Percentiles rank a stretch among this genome's conserved stretches.
These are phyloP conservation scores for Sanderia malayensis DNA, from an alignment of 30 jellyfish, hydroid and myxozoan genomes.

Conservation along the genomic window DNA sequence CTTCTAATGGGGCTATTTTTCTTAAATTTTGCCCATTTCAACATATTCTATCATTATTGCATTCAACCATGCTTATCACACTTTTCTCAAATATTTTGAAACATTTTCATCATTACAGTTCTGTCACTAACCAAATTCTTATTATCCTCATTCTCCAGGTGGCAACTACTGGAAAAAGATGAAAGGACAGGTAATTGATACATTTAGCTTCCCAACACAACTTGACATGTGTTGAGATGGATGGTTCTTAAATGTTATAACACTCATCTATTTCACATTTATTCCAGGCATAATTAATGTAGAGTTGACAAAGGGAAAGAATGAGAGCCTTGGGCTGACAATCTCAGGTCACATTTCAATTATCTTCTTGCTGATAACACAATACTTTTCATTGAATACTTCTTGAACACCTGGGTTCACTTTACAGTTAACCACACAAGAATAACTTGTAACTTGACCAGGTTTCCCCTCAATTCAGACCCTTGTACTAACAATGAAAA, in stretches of 20 bases:
- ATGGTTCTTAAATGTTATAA: background rate
- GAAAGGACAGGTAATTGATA: conserved; percentile 27
- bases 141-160: conserved; percentile 5
- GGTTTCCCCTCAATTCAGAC: too few species aligned
- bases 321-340: conserved; percentile 57
- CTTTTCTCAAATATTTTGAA: too few species aligned
- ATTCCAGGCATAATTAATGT: conserved; percentile 38
- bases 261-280: background rate
- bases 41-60: background rate
- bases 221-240: background rate
- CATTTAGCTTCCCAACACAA: background rate
- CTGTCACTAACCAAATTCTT: too few species aligned
- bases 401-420: too few species aligned
- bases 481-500: too few species aligned
- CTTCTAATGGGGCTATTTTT: background rate
- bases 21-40: background rate
- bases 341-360: conserved; percentile 33
- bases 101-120: too few species aligned
- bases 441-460: background rate
- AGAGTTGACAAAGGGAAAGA: conserved; percentile 46
- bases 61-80: background rate
- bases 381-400: too few species aligned
- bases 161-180: conserved; percentile 54
- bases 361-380: too few species aligned
- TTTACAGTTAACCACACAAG: background rate